Conservation (phyloP, 2,888 invertebrate genomes). For the Microchrysa polita region DNA sequence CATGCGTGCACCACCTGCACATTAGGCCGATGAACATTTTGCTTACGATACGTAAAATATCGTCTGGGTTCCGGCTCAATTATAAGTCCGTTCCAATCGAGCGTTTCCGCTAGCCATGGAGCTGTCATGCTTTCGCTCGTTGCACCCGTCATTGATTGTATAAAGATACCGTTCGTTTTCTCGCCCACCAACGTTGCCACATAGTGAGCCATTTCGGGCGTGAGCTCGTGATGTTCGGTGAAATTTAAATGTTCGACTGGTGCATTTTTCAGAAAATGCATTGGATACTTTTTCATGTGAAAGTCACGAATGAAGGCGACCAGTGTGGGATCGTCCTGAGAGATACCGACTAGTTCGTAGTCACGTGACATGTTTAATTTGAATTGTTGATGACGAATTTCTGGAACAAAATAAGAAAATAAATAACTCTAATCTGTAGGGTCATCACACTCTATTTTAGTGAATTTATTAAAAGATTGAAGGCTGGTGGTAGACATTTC, state of each 20-base stretch:
- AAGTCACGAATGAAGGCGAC: constrained; percentile 79
- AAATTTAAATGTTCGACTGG: constrained; percentile 57
- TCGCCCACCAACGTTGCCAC: constrained; percentile 61
- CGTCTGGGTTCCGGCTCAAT: constrained; percentile 82
- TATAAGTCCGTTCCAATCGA: constrained; percentile 79
- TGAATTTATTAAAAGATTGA: too few relatives aligned
- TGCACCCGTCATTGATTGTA: constrained; percentile 73
- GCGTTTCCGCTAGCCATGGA: constrained; percentile 75
- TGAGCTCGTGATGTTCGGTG: constrained; percentile 58
- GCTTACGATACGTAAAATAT: constrained; percentile 73
- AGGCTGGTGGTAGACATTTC: too few relatives aligned
- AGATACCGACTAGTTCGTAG: constrained; percentile 76
- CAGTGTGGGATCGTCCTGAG: constrained; percentile 79
- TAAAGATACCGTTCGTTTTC: constrained; percentile 73
- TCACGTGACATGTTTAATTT: constrained; percentile 82
- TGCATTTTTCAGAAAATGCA: constrained; percentile 57
- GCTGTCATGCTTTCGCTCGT: constrained; percentile 72
- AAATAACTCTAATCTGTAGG: too few relatives aligned
- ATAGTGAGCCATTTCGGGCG: constrained; percentile 61
- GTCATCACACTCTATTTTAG: too few relatives aligned
- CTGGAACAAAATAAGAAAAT: too few relatives aligned
- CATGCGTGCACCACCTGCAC: constrained; percentile 80
- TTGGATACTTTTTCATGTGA: constrained; percentile 68
- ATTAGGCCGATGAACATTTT: constrained; percentile 68
- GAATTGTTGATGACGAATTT: constrained; percentile 79